Percentiles rank a stretch among this genome's conserved stretches.
phyloP scores from a whole-genome alignment of 1,140 invertebrate species.

The Pseudobourletiella spinata region DNA sequence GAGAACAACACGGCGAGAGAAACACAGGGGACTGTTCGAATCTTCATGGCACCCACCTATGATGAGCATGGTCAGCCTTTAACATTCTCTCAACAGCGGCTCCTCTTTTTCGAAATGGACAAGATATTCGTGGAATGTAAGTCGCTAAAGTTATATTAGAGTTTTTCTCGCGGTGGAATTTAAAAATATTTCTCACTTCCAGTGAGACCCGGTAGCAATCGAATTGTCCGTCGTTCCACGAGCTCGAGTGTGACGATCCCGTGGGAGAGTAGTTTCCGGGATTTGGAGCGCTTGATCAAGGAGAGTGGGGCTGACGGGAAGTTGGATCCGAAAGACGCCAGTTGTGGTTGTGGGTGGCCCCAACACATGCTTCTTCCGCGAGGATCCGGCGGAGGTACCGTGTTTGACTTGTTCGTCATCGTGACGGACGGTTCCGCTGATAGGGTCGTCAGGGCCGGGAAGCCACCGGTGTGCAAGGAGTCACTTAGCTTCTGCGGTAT shows the following conservation, averaged over 20 bases:
- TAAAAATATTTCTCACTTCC: too few species aligned
- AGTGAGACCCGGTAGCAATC: constrained; percentile 12
- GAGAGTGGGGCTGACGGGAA: too few species aligned
- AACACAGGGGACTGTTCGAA: constrained; percentile 65
- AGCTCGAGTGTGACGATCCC: constrained; percentile 9
- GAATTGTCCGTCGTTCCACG: constrained; percentile 1
- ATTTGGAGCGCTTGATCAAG: constrained; percentile 1
- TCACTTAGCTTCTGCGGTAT: background rate
- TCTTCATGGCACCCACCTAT: constrained; percentile 60
- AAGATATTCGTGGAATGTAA: constrained; percentile 57
- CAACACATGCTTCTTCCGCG: constrained; percentile 38
- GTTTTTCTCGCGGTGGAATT: too few species aligned
- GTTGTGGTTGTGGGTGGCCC: constrained; percentile 38
- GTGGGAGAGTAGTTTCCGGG: constrained; percentile 7
- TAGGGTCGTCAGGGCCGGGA: background rate
- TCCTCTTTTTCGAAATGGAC: constrained; percentile 66
- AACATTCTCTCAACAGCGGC: constrained; percentile 54
- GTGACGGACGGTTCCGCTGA: background rate
- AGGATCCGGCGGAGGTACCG: constrained; percentile 34
- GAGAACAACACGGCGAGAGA: too few species aligned
- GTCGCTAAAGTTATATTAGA: constrained; percentile 14
- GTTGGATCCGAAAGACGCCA: background rate
- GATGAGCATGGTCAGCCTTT: constrained; percentile 58
- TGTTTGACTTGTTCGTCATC: constrained; percentile 35
- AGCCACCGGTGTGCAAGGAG: background rate